Evolutionary conservation across 1,140 invertebrate genomes (phyloP).

Genomic region (Polypedilum vanderplanki): DNA sequence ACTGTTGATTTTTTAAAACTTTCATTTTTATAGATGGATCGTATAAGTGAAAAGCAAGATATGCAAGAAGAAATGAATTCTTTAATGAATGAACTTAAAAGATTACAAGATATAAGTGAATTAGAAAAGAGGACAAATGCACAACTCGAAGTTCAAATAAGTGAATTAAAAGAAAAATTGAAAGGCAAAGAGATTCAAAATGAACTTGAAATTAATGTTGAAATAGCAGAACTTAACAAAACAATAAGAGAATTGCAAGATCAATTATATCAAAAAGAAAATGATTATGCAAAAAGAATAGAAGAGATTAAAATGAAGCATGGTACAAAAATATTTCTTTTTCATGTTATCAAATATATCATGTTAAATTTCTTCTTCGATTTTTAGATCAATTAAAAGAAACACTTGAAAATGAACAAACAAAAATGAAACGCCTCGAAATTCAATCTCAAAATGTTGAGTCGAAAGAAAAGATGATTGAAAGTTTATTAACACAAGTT

Average conservation of each 20-base stretch:
- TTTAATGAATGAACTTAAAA: background rate
- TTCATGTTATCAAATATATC: background rate
- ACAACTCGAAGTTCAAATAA: background rate
- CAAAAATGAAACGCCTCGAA: background rate
- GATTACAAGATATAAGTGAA: background rate
- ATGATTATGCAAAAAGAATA: background rate
- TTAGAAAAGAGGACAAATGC: constrained; percentile 16
- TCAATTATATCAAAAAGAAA: background rate
- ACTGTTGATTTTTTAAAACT: background rate
- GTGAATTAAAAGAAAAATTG: constrained; percentile 11
- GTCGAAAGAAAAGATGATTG: background rate
- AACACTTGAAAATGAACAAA: background rate
- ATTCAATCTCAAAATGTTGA: background rate
- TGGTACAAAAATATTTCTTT: background rate
- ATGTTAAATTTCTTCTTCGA: background rate
- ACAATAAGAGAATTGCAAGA: background rate
- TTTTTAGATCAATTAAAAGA: background rate
- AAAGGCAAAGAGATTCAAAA: background rate
- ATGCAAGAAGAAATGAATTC: background rate
- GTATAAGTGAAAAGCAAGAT: background rate
- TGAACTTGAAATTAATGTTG: background rate
- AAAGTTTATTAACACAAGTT: background rate
- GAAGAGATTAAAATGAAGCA: background rate
- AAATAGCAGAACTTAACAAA: background rate
- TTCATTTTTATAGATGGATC: background rate